A percentile compares a stretch with the other conserved stretches of the same genome.
Conservation (phyloP, 2,888 invertebrate species). For the Pseudococcus jackbeardsleyi region DNA sequence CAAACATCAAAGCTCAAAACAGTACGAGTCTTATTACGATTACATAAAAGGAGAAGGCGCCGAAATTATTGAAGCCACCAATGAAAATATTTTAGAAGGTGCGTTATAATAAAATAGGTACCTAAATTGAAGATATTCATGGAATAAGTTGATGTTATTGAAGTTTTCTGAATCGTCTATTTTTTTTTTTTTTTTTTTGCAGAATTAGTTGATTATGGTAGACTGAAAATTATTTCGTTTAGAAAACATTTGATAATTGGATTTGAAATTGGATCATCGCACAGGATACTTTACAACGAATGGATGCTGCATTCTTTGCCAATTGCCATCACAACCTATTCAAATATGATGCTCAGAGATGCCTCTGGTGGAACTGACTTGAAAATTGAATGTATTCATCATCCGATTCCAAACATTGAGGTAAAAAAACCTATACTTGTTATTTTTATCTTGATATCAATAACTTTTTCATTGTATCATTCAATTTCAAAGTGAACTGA, state of each 20-base stretch:
- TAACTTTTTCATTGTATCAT: no score
- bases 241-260: slow-evolving; percentile 67
- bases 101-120: no score
- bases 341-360: slow-evolving; percentile 69
- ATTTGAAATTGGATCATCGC: background rate
- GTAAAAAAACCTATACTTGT: background rate
- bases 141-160: no score
- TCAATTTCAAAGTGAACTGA: no score
- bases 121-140: no score
- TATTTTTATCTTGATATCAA: background rate
- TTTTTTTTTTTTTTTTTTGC: slow-evolving; percentile 68
- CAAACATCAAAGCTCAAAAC: background rate
- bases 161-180: no score
- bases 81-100: slow-evolving; percentile 12
- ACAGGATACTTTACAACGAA: slow-evolving; percentile 73
- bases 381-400: background rate
- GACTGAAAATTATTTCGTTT: slow-evolving; percentile 70
- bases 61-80: background rate
- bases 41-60: background rate
- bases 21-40: background rate
- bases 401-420: background rate
- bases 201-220: slow-evolving; percentile 71
- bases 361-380: background rate
- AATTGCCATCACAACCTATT: slow-evolving; percentile 72
- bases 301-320: slow-evolving; percentile 74